Conservation (phyloP, 2,888 invertebrate species). For the Cecidostiba fungosa region DNA sequence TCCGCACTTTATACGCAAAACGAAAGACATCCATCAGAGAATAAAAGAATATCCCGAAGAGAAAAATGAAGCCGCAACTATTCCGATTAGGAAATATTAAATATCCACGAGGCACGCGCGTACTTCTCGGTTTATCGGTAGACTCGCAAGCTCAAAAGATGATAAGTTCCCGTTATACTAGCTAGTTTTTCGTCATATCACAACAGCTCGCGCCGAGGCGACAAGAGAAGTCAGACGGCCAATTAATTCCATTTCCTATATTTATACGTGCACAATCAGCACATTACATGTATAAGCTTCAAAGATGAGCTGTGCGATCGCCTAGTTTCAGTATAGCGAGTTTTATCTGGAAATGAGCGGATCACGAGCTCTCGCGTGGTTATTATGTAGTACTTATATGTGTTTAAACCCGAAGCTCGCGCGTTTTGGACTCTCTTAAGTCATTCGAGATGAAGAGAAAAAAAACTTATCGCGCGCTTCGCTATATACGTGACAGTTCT, state of each 20-base stretch:
- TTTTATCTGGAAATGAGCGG: background rate
- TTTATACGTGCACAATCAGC: background rate
- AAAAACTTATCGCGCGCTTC: background rate
- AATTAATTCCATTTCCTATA: background rate
- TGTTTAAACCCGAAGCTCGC: background rate
- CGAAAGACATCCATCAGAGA: background rate
- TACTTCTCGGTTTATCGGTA: background rate
- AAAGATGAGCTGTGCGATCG: background rate
- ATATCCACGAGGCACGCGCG: conserved; percentile 10
- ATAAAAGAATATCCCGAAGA: background rate
- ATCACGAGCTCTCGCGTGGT: conserved; percentile 7
- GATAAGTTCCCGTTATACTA: background rate
- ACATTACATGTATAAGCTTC: background rate
- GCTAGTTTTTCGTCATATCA: background rate
- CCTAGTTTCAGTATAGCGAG: background rate
- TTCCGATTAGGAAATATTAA: conserved; percentile 16
- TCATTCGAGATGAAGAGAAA: background rate
- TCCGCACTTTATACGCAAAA: background rate
- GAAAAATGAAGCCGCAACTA: background rate
- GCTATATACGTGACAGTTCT: background rate
- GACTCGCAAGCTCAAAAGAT: background rate
- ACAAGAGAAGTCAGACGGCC: background rate
- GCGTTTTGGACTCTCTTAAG: background rate
- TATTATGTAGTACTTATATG: background rate
- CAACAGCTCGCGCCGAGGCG: background rate